Evolutionary conservation across 2,797 vertebrate genomes (phyloP), one percentile per base, ranked within the genome.

Genomic region (Hipposideros larvatus): DNA sequence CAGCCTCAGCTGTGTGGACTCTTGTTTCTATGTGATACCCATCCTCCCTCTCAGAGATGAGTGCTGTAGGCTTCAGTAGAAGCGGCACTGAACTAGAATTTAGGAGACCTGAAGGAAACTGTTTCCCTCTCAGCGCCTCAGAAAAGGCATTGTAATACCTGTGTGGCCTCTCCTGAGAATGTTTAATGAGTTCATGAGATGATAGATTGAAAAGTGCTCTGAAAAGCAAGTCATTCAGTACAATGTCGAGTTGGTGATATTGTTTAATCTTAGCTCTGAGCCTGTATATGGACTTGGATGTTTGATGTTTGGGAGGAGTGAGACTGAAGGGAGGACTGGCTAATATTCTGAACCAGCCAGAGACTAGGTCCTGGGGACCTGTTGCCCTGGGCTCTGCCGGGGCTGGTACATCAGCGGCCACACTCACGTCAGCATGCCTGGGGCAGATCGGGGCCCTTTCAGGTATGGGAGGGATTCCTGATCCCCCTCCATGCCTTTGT

Each of bases 231-330:
- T 51, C 48, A 9, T 74, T 95, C 31, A 71, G 2, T 82, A 31
- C 53, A 41, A 14, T 70, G 63, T 77, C 1, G 18, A 85, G 19
- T 61, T 96, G 55, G n/a, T 63, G 11, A 46, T 83, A 43, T 4
- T 75, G 16, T 90, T 85, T 95, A 75, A 91, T 48, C 41, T 92
- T 90, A 94, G 46, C 43, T 70, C 24, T 61, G 48, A 93, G 87
- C 43, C 71, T 77, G 2, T 8, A 82, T 13, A 34, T 90, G 57
- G 51, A 24, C 75, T 89, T 96, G 48, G 41, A 14, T 65, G 73
- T 96, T 80, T 89, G 63, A 48, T 79, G 26, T 90, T 90, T 90
- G 37, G 46, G 65, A 95, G 41, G 41, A 87, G 11, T 46, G 34
- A 96, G 65, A 63, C 22, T 80, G 65, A 65, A 9, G 80, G 26